phyloP scores from a whole-genome alignment of 2,888 invertebrate species.

The Criorhina ranunculi region DNA sequence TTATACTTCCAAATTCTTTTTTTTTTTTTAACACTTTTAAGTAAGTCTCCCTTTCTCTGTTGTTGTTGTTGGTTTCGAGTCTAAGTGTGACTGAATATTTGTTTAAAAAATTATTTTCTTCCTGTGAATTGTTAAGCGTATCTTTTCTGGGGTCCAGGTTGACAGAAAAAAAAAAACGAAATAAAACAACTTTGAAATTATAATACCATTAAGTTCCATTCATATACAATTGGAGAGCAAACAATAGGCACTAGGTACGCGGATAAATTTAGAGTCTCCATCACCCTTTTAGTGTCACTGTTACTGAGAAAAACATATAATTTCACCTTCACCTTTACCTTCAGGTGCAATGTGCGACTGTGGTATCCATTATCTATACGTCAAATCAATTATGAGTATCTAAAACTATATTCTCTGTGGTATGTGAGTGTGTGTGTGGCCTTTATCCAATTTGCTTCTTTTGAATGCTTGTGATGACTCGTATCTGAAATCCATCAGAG shows the following conservation, averaged over 20 bases:
- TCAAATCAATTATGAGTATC: conserved; percentile 18
- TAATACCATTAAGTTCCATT: not conserved
- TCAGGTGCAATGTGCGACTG: conserved; percentile 40
- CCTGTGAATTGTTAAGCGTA: conserved; percentile 50
- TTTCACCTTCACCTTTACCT: conserved; percentile 68
- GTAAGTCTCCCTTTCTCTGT: conserved; percentile 30
- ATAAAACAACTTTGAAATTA: conserved; percentile 16
- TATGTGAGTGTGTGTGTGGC: not conserved
- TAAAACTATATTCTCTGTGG: not conserved
- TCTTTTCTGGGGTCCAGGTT: conserved; percentile 15
- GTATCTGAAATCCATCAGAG: conserved; percentile 30
- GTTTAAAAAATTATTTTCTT: conserved; percentile 55
- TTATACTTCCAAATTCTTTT: conserved; percentile 56
- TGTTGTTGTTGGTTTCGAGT: conserved; percentile 10
- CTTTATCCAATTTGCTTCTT: too few relatives aligned
- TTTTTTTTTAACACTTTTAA: conserved; percentile 40
- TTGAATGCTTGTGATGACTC: conserved; percentile 8
- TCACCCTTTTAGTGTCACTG: conserved; percentile 9
- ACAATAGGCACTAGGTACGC: conserved; percentile 16
- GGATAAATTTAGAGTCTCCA: conserved; percentile 40
- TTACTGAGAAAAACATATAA: not conserved
- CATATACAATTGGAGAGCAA: not conserved
- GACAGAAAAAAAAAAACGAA: not conserved
- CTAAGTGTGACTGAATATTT: conserved; percentile 51
- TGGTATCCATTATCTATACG: conserved; percentile 15